Percentiles rank a stretch among this genome's conserved stretches.
Evolutionary conservation across 2,797 vertebrate genomes (phyloP).

Genomic region (Sebastes goodei): DNA sequence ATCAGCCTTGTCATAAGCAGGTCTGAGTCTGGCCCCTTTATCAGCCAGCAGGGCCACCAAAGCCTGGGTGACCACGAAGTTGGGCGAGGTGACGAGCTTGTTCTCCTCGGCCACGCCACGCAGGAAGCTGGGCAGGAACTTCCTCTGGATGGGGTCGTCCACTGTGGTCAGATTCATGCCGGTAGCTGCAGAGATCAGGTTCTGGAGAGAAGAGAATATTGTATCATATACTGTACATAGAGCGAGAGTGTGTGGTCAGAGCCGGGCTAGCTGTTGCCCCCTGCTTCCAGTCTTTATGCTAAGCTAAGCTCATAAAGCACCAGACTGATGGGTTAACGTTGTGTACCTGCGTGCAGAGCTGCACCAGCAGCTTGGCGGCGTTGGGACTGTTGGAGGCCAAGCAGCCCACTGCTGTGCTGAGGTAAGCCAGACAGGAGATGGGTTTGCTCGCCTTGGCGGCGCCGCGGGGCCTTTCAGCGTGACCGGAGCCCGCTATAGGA

Average conservation of each 20-base stretch:
- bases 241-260: not conserved
- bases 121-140: conserved; percentile 96
- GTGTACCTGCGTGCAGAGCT: conserved; percentile 91
- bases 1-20: conserved; percentile 93
- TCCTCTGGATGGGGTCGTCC: conserved; percentile 96
- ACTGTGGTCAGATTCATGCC: conserved; percentile 97
- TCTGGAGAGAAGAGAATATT: conserved; percentile 78
- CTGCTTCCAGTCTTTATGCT: too few relatives aligned
- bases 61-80: conserved; percentile 98
- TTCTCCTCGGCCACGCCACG: conserved; percentile 96
- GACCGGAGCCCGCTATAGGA: conserved; percentile 69
- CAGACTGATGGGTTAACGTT: not conserved
- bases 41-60: conserved; percentile 95
- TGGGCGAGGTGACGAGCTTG: conserved; percentile 96
- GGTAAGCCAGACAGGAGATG: conserved; percentile 96
- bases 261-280: not conserved
- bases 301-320: not conserved
- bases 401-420: conserved; percentile 97
- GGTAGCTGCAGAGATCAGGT: conserved; percentile 97
- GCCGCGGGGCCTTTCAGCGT: conserved; percentile 87
- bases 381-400: conserved; percentile 94
- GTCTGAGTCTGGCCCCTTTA: conserved; percentile 93
- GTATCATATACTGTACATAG: not conserved
- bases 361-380: conserved; percentile 95
- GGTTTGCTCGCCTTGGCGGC: conserved; percentile 93